A percentile compares a stretch with the other conserved stretches of the same genome.
These are phyloP conservation scores for Hippocampus zosterae DNA, from an alignment of 2,113 vertebrate species.

Conservation along the genomic window DNA sequence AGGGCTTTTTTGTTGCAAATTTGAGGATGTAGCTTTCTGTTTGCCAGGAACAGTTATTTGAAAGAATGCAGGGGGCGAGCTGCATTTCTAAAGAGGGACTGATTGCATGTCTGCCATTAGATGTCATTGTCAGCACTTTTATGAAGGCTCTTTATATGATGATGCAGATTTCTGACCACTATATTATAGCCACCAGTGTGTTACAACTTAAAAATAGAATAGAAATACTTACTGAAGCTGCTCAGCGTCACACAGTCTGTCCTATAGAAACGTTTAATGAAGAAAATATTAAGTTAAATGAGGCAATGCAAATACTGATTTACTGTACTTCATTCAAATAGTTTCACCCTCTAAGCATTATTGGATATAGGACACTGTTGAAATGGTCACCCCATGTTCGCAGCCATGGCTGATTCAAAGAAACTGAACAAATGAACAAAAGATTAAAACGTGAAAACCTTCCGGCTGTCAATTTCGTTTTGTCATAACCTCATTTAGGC, in stretches of 20 bases:
- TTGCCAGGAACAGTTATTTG: background rate
- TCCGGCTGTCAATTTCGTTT: background rate
- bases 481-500: background rate
- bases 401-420: background rate
- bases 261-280: constrained; percentile 41
- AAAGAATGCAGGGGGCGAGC: background rate
- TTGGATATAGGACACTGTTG: background rate
- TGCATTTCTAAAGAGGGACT: too few relatives aligned
- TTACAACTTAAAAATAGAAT: background rate
- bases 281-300: background rate
- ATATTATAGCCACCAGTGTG: background rate
- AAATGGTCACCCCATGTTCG: background rate
- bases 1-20: background rate
- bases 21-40: background rate
- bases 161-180: background rate
- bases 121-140: background rate
- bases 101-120: background rate
- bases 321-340: background rate
- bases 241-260: constrained; percentile 42
- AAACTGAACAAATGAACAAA: background rate
- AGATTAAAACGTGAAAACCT: background rate
- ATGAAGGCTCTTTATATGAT: background rate
- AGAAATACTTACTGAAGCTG: constrained; percentile 63
- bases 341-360: background rate
- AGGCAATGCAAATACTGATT: background rate